These are phyloP conservation scores for Tyrannus savana DNA, from an alignment of 2,113 vertebrate species.

Conservation along the genomic window DNA sequence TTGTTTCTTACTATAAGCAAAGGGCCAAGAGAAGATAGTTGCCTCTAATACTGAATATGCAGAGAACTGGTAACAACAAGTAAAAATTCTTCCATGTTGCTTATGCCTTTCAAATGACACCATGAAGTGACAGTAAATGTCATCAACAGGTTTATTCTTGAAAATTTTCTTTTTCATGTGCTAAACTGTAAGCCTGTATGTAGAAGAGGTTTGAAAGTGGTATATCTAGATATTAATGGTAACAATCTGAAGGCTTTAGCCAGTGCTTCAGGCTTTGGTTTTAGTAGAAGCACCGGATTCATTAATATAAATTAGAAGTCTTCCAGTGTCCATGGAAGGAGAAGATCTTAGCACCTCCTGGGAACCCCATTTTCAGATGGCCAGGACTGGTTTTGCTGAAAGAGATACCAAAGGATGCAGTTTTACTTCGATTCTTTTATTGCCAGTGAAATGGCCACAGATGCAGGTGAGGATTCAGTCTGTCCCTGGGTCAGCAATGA, in stretches of 20 bases:
- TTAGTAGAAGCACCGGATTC: background rate
- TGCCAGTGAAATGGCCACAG: background rate
- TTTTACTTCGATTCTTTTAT: background rate
- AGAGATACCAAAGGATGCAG: background rate
- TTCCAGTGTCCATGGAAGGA: background rate
- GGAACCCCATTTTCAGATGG: background rate
- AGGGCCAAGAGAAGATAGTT: background rate
- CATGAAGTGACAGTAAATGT: background rate
- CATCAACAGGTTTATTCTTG: background rate
- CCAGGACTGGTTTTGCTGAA: background rate
- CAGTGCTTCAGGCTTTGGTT: background rate
- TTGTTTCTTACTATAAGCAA: background rate
- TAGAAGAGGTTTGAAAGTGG: background rate
- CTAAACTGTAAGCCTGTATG: background rate
- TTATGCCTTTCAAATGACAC: background rate
- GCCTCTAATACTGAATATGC: background rate
- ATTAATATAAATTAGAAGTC: background rate
- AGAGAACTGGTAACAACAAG: background rate
- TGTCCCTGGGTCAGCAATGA: background rate
- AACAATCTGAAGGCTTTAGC: background rate
- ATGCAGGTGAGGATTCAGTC: background rate
- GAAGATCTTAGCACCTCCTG: background rate
- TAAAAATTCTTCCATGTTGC: background rate
- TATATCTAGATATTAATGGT: background rate
- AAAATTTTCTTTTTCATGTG: background rate